These are phyloP conservation scores for Axis porcinus DNA, from an alignment of 2,113 vertebrate species.

Conservation along the genomic window DNA sequence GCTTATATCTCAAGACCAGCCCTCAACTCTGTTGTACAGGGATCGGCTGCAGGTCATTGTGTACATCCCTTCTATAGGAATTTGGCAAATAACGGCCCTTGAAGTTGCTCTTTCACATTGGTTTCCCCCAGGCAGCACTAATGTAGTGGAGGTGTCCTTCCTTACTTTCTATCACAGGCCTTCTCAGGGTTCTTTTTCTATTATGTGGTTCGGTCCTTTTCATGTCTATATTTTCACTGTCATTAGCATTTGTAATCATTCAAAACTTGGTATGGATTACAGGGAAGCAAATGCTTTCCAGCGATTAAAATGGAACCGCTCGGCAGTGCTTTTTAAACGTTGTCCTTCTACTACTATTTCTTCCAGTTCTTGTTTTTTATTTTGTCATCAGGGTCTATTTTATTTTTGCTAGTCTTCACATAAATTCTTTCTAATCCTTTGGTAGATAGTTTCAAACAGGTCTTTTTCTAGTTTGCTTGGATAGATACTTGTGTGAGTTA, in stretches of 20 bases:
- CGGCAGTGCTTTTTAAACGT: neutral
- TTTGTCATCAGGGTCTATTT: neutral
- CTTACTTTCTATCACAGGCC: accelerated
- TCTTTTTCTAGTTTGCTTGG: neutral
- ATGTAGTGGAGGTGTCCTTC: too few species aligned
- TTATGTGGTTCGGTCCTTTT: neutral
- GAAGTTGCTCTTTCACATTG: neutral
- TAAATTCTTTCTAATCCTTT: neutral
- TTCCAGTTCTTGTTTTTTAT: neutral
- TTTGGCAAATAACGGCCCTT: neutral
- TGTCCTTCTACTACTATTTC: neutral
- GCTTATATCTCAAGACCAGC: neutral
- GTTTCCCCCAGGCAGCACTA: too few species aligned
- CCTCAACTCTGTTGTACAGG: neutral
- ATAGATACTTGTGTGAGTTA: neutral
- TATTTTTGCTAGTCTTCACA: neutral
- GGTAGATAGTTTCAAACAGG: neutral
- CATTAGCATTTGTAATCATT: neutral
- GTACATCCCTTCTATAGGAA: too few species aligned
- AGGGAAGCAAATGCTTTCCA: neutral
- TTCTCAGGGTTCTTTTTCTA: neutral
- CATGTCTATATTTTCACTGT: neutral
- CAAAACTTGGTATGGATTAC: neutral
- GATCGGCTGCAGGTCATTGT: accelerated
- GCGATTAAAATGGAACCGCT: neutral